Evolutionary conservation across 2,888 invertebrate species (phyloP).

Genomic region (Caenorhabditis sp.): DNA sequence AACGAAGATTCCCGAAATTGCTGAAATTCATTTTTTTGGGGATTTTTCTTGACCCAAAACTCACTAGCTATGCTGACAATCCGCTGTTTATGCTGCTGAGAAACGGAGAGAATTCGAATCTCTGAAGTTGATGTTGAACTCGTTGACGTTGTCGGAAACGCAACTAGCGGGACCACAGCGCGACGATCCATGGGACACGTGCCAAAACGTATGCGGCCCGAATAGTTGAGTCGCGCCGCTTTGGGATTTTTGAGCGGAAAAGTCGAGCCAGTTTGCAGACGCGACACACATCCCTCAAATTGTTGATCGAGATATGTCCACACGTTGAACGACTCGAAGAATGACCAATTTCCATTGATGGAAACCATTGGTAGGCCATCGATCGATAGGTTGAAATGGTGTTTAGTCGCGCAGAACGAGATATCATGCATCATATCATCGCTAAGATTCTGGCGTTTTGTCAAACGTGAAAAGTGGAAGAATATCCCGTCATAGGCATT

Average conservation of each 20-base stretch:
- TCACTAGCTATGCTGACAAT: constrained; percentile 34
- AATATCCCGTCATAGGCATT: constrained; percentile 64
- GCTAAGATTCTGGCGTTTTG: constrained; percentile 43
- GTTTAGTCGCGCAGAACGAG: constrained; percentile 61
- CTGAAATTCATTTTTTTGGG: constrained; percentile 21
- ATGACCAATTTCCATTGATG: constrained; percentile 67
- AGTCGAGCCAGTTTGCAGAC: constrained; percentile 64
- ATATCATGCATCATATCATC: constrained; percentile 67
- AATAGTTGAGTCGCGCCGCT: constrained; percentile 58
- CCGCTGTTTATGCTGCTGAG: constrained; percentile 28
- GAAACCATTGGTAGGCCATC: constrained; percentile 59
- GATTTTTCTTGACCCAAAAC: constrained; percentile 2
- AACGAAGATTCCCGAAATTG: constrained; percentile 52
- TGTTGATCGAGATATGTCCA: constrained; percentile 67
- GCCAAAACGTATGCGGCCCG: constrained; percentile 62
- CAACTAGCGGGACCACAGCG: constrained; percentile 43
- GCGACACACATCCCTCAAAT: constrained; percentile 66
- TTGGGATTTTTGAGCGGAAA: constrained; percentile 66
- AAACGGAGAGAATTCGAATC: constrained; percentile 31
- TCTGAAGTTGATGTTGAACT: constrained; percentile 14
- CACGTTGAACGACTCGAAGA: constrained; percentile 65
- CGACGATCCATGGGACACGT: constrained; percentile 60
- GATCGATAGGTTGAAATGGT: constrained; percentile 59
- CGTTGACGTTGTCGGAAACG: constrained; percentile 18
- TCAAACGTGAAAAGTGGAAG: constrained; percentile 58